These are phyloP conservation scores for Himantopus leucocephalus DNA, from an alignment of 2,113 vertebrate species.

Conservation along the genomic window DNA sequence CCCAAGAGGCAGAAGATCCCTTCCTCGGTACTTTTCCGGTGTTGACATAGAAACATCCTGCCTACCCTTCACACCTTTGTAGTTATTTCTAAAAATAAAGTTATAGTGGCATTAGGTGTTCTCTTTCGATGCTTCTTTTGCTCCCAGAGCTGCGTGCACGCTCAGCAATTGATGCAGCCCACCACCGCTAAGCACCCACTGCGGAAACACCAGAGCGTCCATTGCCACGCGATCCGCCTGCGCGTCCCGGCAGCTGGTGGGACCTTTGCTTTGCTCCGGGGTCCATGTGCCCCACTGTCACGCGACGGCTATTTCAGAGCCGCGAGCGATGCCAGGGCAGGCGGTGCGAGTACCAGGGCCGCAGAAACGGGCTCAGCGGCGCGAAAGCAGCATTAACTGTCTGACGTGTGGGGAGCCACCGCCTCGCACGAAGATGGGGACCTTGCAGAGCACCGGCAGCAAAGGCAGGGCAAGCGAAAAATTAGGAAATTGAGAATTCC, in stretches of 20 bases:
- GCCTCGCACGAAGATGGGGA: not conserved
- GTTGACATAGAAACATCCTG: not conserved
- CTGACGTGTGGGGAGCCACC: not conserved
- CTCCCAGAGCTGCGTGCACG: not conserved
- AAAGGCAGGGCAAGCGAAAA: not conserved
- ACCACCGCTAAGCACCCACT: not conserved
- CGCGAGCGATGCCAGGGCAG: no score
- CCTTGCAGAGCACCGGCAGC: not conserved
- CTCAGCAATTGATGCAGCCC: not conserved
- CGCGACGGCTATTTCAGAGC: not conserved
- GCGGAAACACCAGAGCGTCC: not conserved
- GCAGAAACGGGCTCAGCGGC: not conserved
- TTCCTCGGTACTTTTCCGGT: not conserved
- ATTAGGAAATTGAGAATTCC: not conserved
- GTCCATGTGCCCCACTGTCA: not conserved
- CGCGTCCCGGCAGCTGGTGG: not conserved
- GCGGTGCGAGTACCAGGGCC: not conserved
- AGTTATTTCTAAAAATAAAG: not conserved
- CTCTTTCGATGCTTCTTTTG: no score
- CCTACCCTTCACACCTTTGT: not conserved
- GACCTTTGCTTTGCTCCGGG: not conserved
- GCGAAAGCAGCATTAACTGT: not conserved
- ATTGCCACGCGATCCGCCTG: fast-evolving
- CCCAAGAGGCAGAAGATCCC: not conserved
- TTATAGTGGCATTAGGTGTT: not conserved